Conservation (phyloP, 2,797 vertebrate genomes). For the Acanthiza pusilla region DNA sequence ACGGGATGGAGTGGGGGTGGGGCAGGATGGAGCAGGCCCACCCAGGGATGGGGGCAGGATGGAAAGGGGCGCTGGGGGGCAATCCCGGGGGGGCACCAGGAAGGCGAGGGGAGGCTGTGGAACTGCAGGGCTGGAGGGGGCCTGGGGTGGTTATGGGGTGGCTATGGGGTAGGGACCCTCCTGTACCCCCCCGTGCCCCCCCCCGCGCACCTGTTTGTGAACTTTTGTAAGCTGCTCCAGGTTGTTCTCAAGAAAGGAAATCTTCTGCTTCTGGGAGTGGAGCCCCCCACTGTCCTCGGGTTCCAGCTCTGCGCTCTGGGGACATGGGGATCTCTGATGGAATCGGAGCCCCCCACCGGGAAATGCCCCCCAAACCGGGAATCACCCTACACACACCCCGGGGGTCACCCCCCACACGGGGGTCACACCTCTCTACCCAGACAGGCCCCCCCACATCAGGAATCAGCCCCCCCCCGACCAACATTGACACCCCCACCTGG, state of each 20-base stretch:
- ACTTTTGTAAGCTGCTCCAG: conserved; percentile 96
- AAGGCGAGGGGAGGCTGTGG: background rate
- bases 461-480: no score
- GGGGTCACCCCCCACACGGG: no score
- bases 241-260: conserved; percentile 98
- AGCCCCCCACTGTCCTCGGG: conserved; percentile 88
- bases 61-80: background rate
- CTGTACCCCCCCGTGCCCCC: background rate
- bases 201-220: conserved; percentile 73
- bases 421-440: no score
- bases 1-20: background rate
- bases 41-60: background rate
- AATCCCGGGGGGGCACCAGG: background rate
- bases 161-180: no score
- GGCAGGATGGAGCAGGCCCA: background rate
- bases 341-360: background rate
- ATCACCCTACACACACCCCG: no score
- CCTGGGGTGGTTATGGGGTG: no score
- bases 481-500: no score
- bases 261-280: conserved; percentile 95
- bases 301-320: conserved; percentile 73
- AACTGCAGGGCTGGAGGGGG: background rate
- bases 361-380: background rate
- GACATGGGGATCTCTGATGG: background rate
- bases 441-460: no score